phyloP scores from a whole-genome alignment of 2,888 invertebrate species.

The Gari tellinella region DNA sequence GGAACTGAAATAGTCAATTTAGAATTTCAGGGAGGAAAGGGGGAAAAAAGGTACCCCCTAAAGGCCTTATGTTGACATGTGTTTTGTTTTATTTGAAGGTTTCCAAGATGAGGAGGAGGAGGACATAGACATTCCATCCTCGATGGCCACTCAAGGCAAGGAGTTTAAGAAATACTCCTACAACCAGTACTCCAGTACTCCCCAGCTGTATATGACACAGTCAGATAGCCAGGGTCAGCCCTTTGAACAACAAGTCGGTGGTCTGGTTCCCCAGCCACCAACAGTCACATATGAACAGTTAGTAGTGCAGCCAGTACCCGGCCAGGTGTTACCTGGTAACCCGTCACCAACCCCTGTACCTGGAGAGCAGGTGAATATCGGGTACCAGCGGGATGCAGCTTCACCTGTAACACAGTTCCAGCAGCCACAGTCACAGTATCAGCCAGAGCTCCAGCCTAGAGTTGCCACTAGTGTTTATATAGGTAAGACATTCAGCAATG shows the following conservation, averaged over 20 bases:
- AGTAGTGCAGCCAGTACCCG: not conserved
- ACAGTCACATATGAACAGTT: not conserved
- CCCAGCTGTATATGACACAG: constrained; percentile 61
- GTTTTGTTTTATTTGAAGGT: constrained; percentile 19
- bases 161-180: constrained; percentile 66
- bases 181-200: constrained; percentile 66
- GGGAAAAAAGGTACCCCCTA: too few relatives aligned
- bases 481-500: too few relatives aligned
- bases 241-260: constrained; percentile 5
- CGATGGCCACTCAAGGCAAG: constrained; percentile 56
- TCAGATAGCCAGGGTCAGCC: constrained; percentile 3
- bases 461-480: constrained; percentile 12
- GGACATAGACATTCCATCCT: constrained; percentile 60
- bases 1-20: too few relatives aligned
- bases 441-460: constrained; percentile 12
- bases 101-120: constrained; percentile 62
- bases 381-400: constrained; percentile 15
- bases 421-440: constrained; percentile 13
- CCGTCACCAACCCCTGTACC: constrained; percentile 10
- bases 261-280: constrained; percentile 1
- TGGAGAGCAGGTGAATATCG: constrained; percentile 6
- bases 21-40: too few relatives aligned
- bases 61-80: too few relatives aligned
- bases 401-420: constrained; percentile 10
- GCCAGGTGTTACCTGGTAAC: constrained; percentile 9